Conservation (phyloP, 2,113 vertebrate genomes). For the Onychostruthus taczanowskii region DNA sequence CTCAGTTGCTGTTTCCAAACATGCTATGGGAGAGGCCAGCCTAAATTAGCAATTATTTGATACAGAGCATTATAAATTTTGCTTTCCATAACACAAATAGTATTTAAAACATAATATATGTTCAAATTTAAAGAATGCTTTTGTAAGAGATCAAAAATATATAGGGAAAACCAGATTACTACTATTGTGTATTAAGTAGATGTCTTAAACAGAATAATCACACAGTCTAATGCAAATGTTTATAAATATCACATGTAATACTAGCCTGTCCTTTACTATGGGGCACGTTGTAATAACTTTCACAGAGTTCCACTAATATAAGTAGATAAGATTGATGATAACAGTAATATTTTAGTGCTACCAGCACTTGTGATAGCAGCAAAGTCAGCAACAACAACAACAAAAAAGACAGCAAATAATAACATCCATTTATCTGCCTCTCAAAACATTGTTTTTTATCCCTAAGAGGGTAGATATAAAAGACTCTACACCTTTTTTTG, state of each 20-base stretch:
- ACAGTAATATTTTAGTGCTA: background rate
- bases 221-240: background rate
- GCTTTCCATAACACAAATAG: background rate
- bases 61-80: background rate
- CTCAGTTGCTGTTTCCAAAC: background rate
- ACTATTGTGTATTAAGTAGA: background rate
- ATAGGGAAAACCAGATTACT: background rate
- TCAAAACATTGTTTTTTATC: background rate
- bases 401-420: background rate
- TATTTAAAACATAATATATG: background rate
- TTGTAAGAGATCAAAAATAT: background rate
- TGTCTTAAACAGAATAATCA: background rate
- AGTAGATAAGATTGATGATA: background rate
- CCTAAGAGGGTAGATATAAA: background rate
- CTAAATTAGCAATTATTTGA: background rate
- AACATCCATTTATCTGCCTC: background rate
- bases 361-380: background rate
- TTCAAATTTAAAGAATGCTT: background rate
- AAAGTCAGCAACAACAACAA: background rate
- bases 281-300: background rate
- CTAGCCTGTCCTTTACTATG: background rate
- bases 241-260: background rate
- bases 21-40: background rate
- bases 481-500: rapidly evolving
- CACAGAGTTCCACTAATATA: background rate